phyloP scores from a whole-genome alignment of 2,797 vertebrate genomes.

The Scyliorhinus canicula region DNA sequence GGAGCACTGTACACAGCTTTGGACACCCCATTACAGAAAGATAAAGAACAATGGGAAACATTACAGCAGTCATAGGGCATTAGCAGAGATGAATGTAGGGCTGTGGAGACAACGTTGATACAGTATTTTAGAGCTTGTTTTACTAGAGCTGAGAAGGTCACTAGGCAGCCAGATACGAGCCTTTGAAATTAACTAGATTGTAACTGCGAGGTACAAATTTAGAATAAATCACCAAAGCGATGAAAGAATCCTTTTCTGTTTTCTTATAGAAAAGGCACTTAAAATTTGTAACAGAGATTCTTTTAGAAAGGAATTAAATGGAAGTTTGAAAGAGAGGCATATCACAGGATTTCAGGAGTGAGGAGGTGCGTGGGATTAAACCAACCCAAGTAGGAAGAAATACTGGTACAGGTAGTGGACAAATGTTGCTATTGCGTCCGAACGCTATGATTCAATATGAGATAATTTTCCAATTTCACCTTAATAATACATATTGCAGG shows the following conservation, averaged over 20 bases:
- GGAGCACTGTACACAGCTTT: too few relatives aligned
- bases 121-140: background rate
- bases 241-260: background rate
- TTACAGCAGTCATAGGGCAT: background rate
- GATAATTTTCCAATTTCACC: background rate
- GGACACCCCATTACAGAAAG: too few relatives aligned
- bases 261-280: background rate
- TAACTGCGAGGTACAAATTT: background rate
- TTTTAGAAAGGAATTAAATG: background rate
- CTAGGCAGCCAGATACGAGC: too few relatives aligned
- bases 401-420: background rate
- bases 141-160: background rate
- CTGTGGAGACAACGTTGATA: background rate
- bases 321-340: background rate
- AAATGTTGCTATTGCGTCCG: background rate
- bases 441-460: background rate
- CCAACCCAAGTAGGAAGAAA: background rate
- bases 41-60: background rate
- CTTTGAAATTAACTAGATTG: background rate
- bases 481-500: background rate
- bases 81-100: too few relatives aligned
- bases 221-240: background rate
- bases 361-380: too few relatives aligned
- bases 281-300: background rate
- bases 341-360: too few relatives aligned